A percentile compares a stretch with the other conserved stretches of the same genome.
Conservation (phyloP, 2,797 vertebrate genomes). For the Huso huso region DNA sequence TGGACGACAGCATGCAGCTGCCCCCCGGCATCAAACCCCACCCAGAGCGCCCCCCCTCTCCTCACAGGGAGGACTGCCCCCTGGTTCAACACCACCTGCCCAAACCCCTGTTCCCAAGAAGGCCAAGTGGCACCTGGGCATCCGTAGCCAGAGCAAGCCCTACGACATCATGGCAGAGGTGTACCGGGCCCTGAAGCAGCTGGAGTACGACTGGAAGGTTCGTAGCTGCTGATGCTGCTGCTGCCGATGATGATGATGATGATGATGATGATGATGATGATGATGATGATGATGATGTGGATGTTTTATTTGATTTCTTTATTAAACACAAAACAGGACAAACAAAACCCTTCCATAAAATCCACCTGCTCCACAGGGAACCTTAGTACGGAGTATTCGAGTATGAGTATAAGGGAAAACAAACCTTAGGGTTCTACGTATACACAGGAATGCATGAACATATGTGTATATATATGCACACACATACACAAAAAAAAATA, state of each 20-base stretch:
- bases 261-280: no score
- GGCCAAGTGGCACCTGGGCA: constrained; percentile 97
- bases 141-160: constrained; percentile 94
- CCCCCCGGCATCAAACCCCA: constrained; percentile 87
- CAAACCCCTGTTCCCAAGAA: constrained; percentile 92
- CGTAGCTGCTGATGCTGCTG: constrained; percentile 5
- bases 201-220: constrained; percentile 97
- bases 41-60: constrained; percentile 86
- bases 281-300: no score
- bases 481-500: no score
- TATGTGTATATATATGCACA: no score
- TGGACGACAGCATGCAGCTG: constrained; percentile 85
- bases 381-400: no score
- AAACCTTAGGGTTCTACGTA: no score
- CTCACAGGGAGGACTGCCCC: constrained; percentile 83
- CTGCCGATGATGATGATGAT: no score
- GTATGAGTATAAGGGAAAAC: no score
- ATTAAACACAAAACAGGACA: constrained; percentile 1
- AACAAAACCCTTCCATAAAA: no score
- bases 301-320: constrained; percentile 11
- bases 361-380: no score
- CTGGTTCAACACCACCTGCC: constrained; percentile 93
- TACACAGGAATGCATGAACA: no score
- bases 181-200: constrained; percentile 91
- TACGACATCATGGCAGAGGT: constrained; percentile 98